Evolutionary conservation across 2,113 vertebrate genomes (phyloP).

Genomic region (Mesembrinibis cayennensis): DNA sequence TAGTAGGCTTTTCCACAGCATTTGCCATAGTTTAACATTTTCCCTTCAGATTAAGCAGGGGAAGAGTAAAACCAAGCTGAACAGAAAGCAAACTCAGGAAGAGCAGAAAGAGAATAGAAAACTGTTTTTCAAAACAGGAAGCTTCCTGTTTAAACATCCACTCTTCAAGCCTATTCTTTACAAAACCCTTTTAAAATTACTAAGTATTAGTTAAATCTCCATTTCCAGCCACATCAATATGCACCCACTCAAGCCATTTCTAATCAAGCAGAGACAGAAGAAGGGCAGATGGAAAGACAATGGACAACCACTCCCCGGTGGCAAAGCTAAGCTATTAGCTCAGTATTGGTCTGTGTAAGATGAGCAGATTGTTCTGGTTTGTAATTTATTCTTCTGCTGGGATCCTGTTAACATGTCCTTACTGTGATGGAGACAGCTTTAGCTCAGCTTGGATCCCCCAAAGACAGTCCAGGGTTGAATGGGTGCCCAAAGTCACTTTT

Average conservation of each 20-base stretch:
- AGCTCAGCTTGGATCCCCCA: not conserved
- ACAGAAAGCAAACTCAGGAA: not conserved
- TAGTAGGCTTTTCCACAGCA: not conserved
- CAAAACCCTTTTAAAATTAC: conserved; percentile 3
- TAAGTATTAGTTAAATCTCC: conserved; percentile 12
- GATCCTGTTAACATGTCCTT: conserved; percentile 4
- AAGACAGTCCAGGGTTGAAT: not conserved
- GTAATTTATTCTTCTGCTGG: conserved; percentile 40
- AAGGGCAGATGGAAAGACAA: conserved; percentile 3
- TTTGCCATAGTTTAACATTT: not conserved
- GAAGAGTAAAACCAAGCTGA: not conserved
- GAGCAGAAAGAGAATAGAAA: conserved; percentile 40
- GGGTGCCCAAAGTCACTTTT: not conserved
- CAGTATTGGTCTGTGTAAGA: not conserved
- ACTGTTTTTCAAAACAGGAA: conserved; percentile 27
- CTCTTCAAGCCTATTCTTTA: not conserved
- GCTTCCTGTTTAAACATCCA: not conserved
- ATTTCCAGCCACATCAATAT: not conserved
- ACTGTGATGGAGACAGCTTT: not conserved
- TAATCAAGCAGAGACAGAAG: conserved; percentile 16
- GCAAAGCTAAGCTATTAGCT: conserved; percentile 11
- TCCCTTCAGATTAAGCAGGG: not conserved
- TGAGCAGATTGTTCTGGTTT: conserved; percentile 28
- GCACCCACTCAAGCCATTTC: not conserved
- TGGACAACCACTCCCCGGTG: not conserved